A percentile compares a stretch with the other conserved stretches of the same genome.
These are phyloP conservation scores for Odocoileus hemionus DNA, from an alignment of 2,113 vertebrate species.

Conservation along the genomic window DNA sequence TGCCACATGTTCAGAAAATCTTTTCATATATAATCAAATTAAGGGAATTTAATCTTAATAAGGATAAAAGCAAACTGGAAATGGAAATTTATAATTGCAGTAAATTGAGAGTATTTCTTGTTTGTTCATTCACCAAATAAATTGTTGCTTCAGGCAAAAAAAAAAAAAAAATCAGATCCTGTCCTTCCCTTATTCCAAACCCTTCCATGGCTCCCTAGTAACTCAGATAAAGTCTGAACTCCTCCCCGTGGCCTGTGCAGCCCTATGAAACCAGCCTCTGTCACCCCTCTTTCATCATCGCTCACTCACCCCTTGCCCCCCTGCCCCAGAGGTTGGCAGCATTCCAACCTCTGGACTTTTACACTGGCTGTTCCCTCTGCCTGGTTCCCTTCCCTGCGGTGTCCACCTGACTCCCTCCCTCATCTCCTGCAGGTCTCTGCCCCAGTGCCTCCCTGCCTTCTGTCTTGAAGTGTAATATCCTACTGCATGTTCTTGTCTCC, in stretches of 20 bases:
- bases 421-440: background rate
- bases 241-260: background rate
- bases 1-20: background rate
- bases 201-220: too few species aligned
- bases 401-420: background rate
- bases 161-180: background rate
- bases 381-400: background rate
- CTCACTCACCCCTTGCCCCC: background rate
- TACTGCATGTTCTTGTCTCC: background rate
- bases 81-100: background rate
- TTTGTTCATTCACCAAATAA: background rate
- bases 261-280: background rate
- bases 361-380: background rate
- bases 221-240: background rate
- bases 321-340: background rate
- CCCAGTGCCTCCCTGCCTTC: background rate
- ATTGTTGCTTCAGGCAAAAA: background rate
- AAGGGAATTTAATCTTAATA: background rate
- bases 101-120: background rate
- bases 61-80: background rate
- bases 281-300: background rate
- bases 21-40: background rate
- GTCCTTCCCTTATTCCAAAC: background rate
- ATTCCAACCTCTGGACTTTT: background rate
- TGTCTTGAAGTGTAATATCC: background rate